Evolutionary conservation across 2,113 vertebrate species (phyloP), one percentile per base, ranked within the genome.

Genomic region (Bettongia penicillata): DNA sequence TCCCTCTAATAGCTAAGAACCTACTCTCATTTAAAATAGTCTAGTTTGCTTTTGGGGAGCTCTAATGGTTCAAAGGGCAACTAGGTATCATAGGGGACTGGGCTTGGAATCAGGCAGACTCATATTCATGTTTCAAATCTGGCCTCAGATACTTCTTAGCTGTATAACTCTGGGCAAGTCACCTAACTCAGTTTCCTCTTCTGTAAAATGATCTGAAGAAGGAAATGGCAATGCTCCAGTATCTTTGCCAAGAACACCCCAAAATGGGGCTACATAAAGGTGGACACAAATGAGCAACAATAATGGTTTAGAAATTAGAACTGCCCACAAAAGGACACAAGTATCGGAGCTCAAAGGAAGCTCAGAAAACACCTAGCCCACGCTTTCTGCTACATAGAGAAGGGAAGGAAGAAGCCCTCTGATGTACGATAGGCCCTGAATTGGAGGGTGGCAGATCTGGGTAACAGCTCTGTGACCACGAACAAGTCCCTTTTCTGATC

Each of bases 351-450:
- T 6, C 6, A 22, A 19, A 77, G 14, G 16, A 19, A n/a, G 25
- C 37, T 77, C n/a, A 77, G 37, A n/a, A 1, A 22, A n/a, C 1
- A n/a, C 16, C 16, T 0, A 8, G 0, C 1, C 16, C 37, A 77
- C n/a, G 37, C 22, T n/a, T n/a, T 77, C 37, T 77, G 37, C 12
- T 77, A n/a, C 31, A n/a, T 5, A 68, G 61, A 77, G 37, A n/a
- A n/a, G 12, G 25, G 68, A 77, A n/a, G 16, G 68, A 77, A 77
- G 14, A 77, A 77, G 16, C 37, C 16, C 25, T n/a, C 3, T n/a
- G 37, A 77, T n/a, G 31, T 77, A 77, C 7, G n/a, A n/a, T 11
- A 77, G 37, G 4, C 14, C 3, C 37, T 77, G 37, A 77, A n/a
- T n/a, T n/a, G 11, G 14, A 19, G 31, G 37, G 14, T 77, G 31